A percentile compares a stretch with the other conserved stretches of the same genome.
phyloP scores from a whole-genome alignment of 35 echinoderm and acorn worm species.

The Antedon bifida region DNA sequence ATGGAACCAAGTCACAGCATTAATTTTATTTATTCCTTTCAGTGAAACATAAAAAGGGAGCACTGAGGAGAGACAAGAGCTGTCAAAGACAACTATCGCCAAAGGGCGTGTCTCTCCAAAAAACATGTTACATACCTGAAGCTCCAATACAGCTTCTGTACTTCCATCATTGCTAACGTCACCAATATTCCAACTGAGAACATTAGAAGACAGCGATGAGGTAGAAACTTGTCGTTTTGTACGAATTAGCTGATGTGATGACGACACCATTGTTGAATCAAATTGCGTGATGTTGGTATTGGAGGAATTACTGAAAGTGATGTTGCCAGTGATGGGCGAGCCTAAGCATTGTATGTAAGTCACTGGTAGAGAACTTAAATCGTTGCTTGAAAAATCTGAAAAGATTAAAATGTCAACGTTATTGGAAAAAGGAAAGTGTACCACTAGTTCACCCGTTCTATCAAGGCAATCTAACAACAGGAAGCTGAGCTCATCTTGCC shows the following conservation, averaged over 20 bases:
- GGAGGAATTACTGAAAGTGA: not conserved
- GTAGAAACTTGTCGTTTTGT: not conserved
- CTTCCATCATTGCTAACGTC: not conserved
- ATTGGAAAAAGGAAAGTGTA: too few relatives aligned
- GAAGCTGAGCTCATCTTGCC: too few relatives aligned
- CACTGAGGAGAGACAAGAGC: too few relatives aligned
- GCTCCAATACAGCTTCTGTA: not conserved
- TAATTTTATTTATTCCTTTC: too few relatives aligned
- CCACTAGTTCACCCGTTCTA: too few relatives aligned
- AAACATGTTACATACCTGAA: not conserved
- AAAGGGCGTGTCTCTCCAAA: too few relatives aligned
- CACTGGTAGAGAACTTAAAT: not conserved
- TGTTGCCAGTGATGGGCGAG: not conserved
- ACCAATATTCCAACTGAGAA: not conserved
- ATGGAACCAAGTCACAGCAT: too few relatives aligned
- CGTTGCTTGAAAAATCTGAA: not conserved
- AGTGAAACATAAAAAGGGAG: too few relatives aligned
- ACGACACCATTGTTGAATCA: not conserved
- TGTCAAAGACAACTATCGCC: too few relatives aligned
- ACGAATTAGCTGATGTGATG: not conserved
- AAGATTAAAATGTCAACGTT: not conserved
- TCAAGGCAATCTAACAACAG: too few relatives aligned
- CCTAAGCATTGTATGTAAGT: not conserved
- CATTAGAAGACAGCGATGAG: not conserved
- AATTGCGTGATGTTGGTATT: not conserved